Base-by-base conservation (phyloP, 64 coral and sea anemone genomes). In the Montipora capricornis region DNA sequence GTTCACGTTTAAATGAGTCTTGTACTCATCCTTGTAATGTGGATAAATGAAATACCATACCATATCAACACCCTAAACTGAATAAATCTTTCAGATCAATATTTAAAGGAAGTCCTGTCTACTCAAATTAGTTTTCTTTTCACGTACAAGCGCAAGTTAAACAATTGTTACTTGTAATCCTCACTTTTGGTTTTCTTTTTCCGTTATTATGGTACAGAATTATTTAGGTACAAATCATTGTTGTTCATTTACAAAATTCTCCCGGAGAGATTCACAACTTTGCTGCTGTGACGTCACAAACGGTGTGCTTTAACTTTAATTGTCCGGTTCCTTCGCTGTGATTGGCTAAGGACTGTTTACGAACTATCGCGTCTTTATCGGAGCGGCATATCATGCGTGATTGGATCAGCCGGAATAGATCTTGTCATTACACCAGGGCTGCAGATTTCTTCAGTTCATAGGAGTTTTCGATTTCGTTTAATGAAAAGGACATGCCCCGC, bases 401-500 rank as follows among this genome's bases (percentile, higher is more conserved):
- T 64, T 48, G 19, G 10, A 62, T 60, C 80, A 61, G 66, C 66
- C 82, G 17, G 82, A 46, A 19, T 3, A 22, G 15, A 8, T 9
- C 3, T 71, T 50, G 81, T 69, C 16, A 47, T 1, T 24, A 17
- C 29, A 49, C 46, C 6, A 10, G 44, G 11, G 45, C 44, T 71
- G n/a, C 4, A 71, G 5, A 20, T 7, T 20, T 6, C 13, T 22
- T 70, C 17, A 1, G 47, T 16, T 71, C 1, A 9, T 22, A 50
- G 64, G 5, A 86, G 6, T 70, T 86, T 86, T 86, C 64, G 17
- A n/a, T 49, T 86, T 49, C 7, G 6, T n/a, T 64, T 69, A 37
- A 37, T 8, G 17, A 47, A 7, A 71, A 71, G 16, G 90, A 57
- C 74, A 99, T 99, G 98, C 98, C 98, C 87, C 95, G 98, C 5